Conservation (phyloP, 2,797 vertebrate genomes). For the Otolemur crassicaudatus region DNA sequence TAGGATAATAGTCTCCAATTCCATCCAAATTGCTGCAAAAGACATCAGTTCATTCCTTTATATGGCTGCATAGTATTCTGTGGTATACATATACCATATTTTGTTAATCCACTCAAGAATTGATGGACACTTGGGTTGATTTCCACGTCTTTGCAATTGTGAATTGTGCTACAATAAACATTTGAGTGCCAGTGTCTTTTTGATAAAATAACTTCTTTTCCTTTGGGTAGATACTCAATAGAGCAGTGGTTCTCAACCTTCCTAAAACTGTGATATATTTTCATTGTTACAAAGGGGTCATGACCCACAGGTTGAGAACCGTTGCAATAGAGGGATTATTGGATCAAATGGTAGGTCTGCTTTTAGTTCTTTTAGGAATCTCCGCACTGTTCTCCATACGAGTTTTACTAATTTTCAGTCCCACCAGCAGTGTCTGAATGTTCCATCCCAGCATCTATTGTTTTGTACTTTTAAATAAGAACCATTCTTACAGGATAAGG, state of each 20-base stretch:
- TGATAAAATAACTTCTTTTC: too few relatives aligned
- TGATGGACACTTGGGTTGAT: too few relatives aligned
- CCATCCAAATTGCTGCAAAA: neutral
- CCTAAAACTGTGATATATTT: too few relatives aligned
- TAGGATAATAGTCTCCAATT: neutral
- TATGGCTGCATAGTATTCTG: neutral
- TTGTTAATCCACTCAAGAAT: neutral
- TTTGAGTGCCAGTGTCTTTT: too few relatives aligned
- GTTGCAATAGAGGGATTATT: neutral
- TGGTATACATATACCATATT: neutral
- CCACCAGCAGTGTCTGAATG: neutral
- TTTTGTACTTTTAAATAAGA: neutral
- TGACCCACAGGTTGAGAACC: too few relatives aligned
- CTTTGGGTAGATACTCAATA: too few relatives aligned
- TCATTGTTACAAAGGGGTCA: too few relatives aligned
- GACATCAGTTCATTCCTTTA: neutral
- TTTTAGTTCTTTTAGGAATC: neutral
- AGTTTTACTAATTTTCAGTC: neutral
- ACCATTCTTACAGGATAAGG: neutral
- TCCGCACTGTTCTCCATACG: neutral
- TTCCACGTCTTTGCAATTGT: neutral
- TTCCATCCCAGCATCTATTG: neutral
- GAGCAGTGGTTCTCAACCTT: too few relatives aligned
- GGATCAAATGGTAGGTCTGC: neutral
- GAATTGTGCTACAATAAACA: neutral